Percentiles rank a stretch among this genome's conserved stretches.
Conservation (phyloP, 2,888 invertebrate species). For the Cryptops parisi region DNA sequence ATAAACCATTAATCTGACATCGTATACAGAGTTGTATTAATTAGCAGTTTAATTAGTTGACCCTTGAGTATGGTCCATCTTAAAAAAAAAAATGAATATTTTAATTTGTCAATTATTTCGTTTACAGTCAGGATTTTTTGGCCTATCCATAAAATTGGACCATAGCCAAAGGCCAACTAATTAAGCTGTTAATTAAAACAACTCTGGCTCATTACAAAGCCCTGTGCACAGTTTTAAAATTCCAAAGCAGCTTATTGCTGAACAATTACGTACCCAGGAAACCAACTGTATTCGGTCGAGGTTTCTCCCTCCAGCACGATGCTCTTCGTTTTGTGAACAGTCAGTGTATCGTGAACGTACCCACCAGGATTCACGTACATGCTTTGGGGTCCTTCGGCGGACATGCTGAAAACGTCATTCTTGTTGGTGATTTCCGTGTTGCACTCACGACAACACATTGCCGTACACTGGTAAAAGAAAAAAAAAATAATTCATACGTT, state of each 20-base stretch:
- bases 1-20: neutral
- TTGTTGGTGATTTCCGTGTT: conserved; percentile 43
- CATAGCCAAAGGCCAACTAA: too few species aligned
- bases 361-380: conserved; percentile 70
- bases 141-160: too few species aligned
- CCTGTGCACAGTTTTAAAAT: too few species aligned
- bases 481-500: conserved; percentile 7
- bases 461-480: conserved; percentile 19
- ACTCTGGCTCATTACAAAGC: too few species aligned
- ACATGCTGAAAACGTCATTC: conserved; percentile 62
- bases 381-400: conserved; percentile 59
- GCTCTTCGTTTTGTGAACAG: conserved; percentile 34
- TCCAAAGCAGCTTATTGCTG: neutral
- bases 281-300: conserved; percentile 65
- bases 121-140: too few species aligned
- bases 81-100: too few species aligned
- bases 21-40: too few species aligned
- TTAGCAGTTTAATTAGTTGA: too few species aligned
- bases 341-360: conserved; percentile 64
- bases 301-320: conserved; percentile 38
- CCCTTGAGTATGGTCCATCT: too few species aligned
- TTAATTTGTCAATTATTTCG: too few species aligned
- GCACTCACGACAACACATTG: conserved; percentile 41
- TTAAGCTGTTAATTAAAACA: too few species aligned
- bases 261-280: conserved; percentile 51